Evolutionary conservation across 2,113 vertebrate genomes (phyloP).

Genomic region (Prionailurus bengalensis): DNA sequence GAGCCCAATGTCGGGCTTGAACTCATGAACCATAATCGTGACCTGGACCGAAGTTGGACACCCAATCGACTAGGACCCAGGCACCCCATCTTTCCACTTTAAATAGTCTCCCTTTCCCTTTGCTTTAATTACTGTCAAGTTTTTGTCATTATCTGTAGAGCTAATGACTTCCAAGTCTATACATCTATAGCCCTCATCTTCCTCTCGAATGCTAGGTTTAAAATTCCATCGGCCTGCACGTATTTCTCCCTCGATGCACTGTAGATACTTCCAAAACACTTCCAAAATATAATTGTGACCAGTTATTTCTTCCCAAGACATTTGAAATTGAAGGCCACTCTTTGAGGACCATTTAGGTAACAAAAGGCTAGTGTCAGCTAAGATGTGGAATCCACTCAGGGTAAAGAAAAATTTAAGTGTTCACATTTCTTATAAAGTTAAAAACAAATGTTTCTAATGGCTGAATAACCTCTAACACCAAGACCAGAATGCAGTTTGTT

Average conservation of each 20-base stretch:
- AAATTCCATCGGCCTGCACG: background rate
- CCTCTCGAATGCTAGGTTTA: constrained; percentile 17
- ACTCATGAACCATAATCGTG: no score
- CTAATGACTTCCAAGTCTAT: background rate
- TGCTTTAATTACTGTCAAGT: background rate
- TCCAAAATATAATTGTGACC: background rate
- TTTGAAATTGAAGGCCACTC: background rate
- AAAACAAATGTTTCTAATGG: background rate
- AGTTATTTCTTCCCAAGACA: background rate
- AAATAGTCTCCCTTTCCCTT: background rate
- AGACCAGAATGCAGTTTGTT: background rate
- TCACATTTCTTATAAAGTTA: background rate
- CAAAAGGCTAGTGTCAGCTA: background rate
- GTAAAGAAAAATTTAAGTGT: background rate
- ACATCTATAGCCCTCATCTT: background rate
- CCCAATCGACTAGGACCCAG: no score
- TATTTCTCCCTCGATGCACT: background rate
- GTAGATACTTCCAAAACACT: background rate
- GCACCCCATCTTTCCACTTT: background rate
- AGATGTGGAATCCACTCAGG: background rate
- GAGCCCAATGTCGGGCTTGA: no score
- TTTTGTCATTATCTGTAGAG: background rate
- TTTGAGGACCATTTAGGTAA: background rate
- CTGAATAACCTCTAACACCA: background rate
- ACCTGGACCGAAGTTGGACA: no score